Evolutionary conservation across 1,140 invertebrate genomes (phyloP).

Genomic region (Drosophila varians): DNA sequence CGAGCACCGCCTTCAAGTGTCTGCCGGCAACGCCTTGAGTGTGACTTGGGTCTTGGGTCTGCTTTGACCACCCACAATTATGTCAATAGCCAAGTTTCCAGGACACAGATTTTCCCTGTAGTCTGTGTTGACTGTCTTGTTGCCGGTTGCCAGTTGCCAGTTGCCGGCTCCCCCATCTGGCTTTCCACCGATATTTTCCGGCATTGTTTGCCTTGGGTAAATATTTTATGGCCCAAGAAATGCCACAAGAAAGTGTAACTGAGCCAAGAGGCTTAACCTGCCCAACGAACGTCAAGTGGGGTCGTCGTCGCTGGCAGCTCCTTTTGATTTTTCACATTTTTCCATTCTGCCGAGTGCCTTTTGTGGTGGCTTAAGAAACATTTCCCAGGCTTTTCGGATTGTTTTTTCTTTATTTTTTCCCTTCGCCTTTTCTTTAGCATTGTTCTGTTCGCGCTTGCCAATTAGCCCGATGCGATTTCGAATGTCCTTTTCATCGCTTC

Average conservation of each 20-base stretch:
- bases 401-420: background rate
- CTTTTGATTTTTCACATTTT: constrained; percentile 56
- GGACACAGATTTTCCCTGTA: constrained; percentile 38
- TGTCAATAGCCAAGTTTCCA: constrained; percentile 69
- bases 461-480: constrained; percentile 52
- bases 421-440: constrained; percentile 16
- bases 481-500: constrained; percentile 22
- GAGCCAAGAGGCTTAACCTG: constrained; percentile 51
- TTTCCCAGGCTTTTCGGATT: constrained; percentile 35
- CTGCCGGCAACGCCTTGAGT: constrained; percentile 76
- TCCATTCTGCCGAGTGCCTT: constrained; percentile 26
- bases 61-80: constrained; percentile 61
- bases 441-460: constrained; percentile 64
- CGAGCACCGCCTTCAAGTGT: constrained; percentile 56
- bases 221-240: constrained; percentile 70
- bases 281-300: constrained; percentile 66
- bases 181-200: constrained; percentile 1
- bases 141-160: background rate
- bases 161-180: too few species aligned
- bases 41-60: constrained; percentile 72
- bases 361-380: constrained; percentile 61
- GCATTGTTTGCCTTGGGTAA: constrained; percentile 57
- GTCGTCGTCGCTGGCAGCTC: constrained; percentile 19
- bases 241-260: constrained; percentile 62
- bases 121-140: constrained; percentile 20